Base-by-base conservation (phyloP, 2,113 vertebrate genomes). In the Nibea albiflora region DNA sequence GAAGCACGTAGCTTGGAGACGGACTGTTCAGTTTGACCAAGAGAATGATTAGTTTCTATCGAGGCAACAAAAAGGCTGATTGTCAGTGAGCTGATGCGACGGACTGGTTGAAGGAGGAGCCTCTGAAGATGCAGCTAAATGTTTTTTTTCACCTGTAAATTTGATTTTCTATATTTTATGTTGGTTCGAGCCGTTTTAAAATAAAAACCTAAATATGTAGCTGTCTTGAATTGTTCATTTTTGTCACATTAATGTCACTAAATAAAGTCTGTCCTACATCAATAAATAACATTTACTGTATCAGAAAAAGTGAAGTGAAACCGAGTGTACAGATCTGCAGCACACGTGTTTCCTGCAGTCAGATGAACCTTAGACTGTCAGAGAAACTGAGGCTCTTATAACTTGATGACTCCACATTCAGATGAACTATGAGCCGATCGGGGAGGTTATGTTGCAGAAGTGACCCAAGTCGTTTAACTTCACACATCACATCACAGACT, bases 91-190 rank as follows among this genome's bases (percentile, higher is more conserved):
- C 24, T 53, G 17, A 57, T 1, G 15, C 2, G 26, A 66, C 49
- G 46, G 65, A 77, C 62, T 20, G 73, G 12, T 47, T 4, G 2
- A 56, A 47, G 24, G 15, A 81, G 11, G 47, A 15, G 15, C 70
- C 64, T 78, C 69, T 73, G 70, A 78, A 70, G 46, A 82, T 78
- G 78, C 85, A 87, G 84, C 80, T 81, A 73, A 49, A 62, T 26
- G 31, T 35, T 31, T 14, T 76, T 76, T 80, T 79, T 78, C 57
- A 62, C 35, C 5, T 89, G 83, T 90, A 77, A 50, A 87, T 92
- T 88, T 88, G 61, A 78, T 83, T 91, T 87, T 85, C 56, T 88
- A 63, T 78, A 60, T 89, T 88, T 84, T 84, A 77, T 88, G 68
- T 85, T 85, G 19, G 10, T 76, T 83, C 5, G 2, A 79, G 56